phyloP scores from a whole-genome alignment of 2,888 invertebrate species.

The Kryphioiulus occultus region DNA sequence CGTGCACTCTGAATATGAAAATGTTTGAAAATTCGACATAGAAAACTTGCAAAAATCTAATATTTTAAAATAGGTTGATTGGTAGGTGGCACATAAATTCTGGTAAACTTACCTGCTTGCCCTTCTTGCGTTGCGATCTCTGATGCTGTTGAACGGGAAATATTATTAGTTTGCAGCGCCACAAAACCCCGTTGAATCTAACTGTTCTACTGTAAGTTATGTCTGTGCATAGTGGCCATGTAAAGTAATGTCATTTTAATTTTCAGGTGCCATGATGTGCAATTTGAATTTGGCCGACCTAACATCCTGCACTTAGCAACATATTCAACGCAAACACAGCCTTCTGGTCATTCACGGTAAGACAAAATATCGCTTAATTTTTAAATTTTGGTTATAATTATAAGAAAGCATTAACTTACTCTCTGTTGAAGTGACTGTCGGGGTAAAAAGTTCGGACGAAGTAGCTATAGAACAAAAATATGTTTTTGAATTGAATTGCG shows the following conservation, averaged over 20 bases:
- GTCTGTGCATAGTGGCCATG: background rate
- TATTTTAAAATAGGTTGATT: no score
- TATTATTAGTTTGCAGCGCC: no score
- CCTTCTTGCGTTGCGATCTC: background rate
- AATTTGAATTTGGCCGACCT: background rate
- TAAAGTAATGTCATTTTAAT: background rate
- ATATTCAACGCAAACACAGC: background rate
- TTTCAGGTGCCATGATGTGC: background rate
- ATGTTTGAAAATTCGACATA: no score
- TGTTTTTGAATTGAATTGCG: background rate
- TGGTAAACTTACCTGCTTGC: background rate
- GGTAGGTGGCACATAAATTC: no score
- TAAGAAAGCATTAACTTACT: background rate
- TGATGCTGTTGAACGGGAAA: background rate
- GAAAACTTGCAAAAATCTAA: no score
- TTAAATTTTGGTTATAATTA: background rate
- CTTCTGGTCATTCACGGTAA: background rate
- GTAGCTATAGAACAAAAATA: background rate
- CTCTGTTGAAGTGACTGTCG: background rate
- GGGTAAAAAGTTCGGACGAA: background rate
- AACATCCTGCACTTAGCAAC: background rate
- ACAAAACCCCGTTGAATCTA: background rate
- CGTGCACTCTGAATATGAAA: constrained; percentile 52
- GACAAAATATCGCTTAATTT: background rate
- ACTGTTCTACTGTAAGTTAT: background rate